phyloP scores from a whole-genome alignment of 2,113 vertebrate genomes.

The Symphodus melops region DNA sequence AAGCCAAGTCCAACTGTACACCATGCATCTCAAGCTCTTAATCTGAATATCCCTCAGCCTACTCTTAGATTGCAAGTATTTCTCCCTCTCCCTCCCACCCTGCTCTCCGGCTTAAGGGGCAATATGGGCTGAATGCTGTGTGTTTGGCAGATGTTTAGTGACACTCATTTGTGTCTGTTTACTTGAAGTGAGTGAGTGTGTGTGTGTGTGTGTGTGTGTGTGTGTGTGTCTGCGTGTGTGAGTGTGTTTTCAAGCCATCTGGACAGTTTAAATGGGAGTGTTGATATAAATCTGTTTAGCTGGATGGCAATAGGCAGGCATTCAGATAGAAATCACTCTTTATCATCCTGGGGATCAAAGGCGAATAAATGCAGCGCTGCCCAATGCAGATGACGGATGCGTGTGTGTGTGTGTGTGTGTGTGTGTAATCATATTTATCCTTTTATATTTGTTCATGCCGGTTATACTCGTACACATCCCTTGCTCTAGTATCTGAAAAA shows the following conservation, averaged over 20 bases:
- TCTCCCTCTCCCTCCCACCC: slow-evolving; percentile 51
- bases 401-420: background rate
- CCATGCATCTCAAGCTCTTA: slow-evolving; percentile 67
- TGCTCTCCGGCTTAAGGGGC: slow-evolving; percentile 66
- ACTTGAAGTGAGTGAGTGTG: slow-evolving; percentile 49
- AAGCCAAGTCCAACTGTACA: slow-evolving; percentile 68
- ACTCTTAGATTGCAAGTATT: slow-evolving; percentile 73
- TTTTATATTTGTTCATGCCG: slow-evolving; percentile 41
- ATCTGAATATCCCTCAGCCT: slow-evolving; percentile 75
- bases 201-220: slow-evolving; percentile 10
- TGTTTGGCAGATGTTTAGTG: slow-evolving; percentile 76
- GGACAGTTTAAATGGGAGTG: slow-evolving; percentile 80
- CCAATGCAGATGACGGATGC: slow-evolving; percentile 23
- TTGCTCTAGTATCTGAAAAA: slow-evolving; percentile 66
- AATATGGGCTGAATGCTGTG: slow-evolving; percentile 65
- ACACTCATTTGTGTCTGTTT: slow-evolving; percentile 64
- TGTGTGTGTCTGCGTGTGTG: slow-evolving; percentile 29
- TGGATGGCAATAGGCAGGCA: slow-evolving; percentile 60
- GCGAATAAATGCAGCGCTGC: slow-evolving; percentile 43
- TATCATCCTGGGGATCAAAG: slow-evolving; percentile 70
- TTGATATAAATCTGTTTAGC: slow-evolving; percentile 85
- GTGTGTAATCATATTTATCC: slow-evolving; percentile 34
- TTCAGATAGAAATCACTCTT: slow-evolving; percentile 73
- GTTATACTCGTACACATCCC: slow-evolving; percentile 30
- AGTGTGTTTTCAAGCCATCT: slow-evolving; percentile 78